Conservation (phyloP, 2,888 invertebrate genomes). For the Phyllotreta cruciferae region DNA sequence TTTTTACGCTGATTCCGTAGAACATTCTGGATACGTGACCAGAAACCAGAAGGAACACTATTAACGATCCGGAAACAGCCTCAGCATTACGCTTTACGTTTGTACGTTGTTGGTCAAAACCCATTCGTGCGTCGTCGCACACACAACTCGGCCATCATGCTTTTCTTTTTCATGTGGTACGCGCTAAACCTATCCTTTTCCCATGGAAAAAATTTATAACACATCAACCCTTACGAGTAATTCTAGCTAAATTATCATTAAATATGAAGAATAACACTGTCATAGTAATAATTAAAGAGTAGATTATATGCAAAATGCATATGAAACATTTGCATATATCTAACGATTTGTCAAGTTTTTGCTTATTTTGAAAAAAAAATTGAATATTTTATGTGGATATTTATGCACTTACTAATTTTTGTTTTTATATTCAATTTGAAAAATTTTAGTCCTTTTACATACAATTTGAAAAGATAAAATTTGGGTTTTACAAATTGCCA, state of each 20-base stretch:
- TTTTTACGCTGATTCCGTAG: conserved; percentile 70
- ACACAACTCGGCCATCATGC: conserved; percentile 45
- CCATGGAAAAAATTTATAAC: not conserved
- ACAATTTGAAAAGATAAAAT: no score
- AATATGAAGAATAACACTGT: no score
- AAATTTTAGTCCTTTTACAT: no score
- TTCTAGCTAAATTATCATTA: not conserved
- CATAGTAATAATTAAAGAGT: no score
- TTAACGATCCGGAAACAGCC: conserved; percentile 63
- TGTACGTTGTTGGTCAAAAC: conserved; percentile 47
- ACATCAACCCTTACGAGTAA: not conserved
- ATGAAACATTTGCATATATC: no score
- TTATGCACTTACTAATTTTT: no score
- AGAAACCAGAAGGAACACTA: conserved; percentile 64
- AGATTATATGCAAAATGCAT: no score
- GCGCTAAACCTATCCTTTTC: not conserved
- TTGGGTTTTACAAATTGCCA: no score
- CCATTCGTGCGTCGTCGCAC: conserved; percentile 49
- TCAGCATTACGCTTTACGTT: conserved; percentile 49
- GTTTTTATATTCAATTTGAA: no score
- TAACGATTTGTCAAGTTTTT: no score
- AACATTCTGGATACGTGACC: conserved; percentile 65
- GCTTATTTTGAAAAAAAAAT: no score
- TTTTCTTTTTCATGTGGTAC: conserved; percentile 21
- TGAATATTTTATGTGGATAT: no score